phyloP scores from a whole-genome alignment of 2,113 vertebrate genomes.

The Phylloscopus whistleri region DNA sequence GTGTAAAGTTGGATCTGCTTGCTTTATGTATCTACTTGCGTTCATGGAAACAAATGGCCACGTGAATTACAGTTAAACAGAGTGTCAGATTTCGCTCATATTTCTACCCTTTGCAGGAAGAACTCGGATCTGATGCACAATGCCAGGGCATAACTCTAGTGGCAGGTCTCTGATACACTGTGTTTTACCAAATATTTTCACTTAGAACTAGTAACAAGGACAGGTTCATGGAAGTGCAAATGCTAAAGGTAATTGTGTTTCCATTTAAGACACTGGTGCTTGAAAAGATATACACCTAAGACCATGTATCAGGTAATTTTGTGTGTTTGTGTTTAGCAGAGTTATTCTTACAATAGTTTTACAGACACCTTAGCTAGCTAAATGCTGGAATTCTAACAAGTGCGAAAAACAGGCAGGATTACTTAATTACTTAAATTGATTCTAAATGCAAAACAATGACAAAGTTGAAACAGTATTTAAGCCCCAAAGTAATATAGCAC shows the following conservation, averaged over 20 bases:
- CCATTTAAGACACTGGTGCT: background rate
- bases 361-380: background rate
- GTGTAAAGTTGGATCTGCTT: background rate
- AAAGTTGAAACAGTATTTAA: background rate
- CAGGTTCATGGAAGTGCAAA: background rate
- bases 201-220: background rate
- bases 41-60: background rate
- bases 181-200: background rate
- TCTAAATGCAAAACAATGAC: background rate
- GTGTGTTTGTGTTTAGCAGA: background rate
- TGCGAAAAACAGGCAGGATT: background rate
- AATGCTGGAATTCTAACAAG: background rate
- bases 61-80: background rate
- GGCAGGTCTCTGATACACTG: background rate
- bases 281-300: background rate
- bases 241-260: background rate
- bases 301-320: background rate
- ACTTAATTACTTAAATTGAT: background rate
- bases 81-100: background rate
- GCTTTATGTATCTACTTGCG: background rate
- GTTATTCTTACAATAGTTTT: background rate
- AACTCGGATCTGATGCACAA: background rate
- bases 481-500: background rate
- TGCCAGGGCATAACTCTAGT: background rate
- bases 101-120: background rate